Evolutionary conservation across 2,797 vertebrate genomes (phyloP), one percentile per base, ranked within the genome.

Genomic region (Alosa sapidissima): DNA sequence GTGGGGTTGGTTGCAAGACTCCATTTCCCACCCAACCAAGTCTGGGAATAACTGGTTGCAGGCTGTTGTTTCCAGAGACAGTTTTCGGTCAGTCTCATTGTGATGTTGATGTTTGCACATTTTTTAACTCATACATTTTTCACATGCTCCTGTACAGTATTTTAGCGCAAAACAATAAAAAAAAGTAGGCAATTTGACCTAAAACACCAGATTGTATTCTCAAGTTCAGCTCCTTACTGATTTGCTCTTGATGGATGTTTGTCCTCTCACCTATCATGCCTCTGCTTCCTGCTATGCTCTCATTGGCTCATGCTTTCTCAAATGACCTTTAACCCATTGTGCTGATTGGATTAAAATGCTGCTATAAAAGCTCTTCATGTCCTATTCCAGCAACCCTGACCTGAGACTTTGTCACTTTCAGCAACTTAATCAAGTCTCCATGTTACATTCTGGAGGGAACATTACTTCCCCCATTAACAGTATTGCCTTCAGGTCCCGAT

Each of bases 1-100:
- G 49, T 54, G 41, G 72, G 65, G 83, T 58, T 75, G 83, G 83
- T 49, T 33, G 54, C 65, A 48, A 81, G 49, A 24, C 72, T 60
- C 89, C 89, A 81, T 87, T 62, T 82, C 85, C 24, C 81, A 78
- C 41, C 60, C 45, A 14, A 62, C 52, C 24, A 82, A 75, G 86
- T 88, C 83, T 83, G 55, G 86, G 90, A 86, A 87, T 89, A 89
- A 88, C 86, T 82, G 83, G 90, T 88, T 90, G 91, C 90, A 92
- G 89, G 90, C 90, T 90, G 91, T 88, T 91, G 89, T 93, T 86
- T 88, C 84, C 47, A 78, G 72, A 78, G 41, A 45, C 60, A 85
- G 88, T 91, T 88, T 49, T 87, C 87, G 58, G 86, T 85, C 47
- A 85, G 85, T 81, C 86, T 78, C 72, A 78, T 78, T 78, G 72